Evolutionary conservation across 2,113 vertebrate species (phyloP).

Genomic region (Seriola rivoliana): DNA sequence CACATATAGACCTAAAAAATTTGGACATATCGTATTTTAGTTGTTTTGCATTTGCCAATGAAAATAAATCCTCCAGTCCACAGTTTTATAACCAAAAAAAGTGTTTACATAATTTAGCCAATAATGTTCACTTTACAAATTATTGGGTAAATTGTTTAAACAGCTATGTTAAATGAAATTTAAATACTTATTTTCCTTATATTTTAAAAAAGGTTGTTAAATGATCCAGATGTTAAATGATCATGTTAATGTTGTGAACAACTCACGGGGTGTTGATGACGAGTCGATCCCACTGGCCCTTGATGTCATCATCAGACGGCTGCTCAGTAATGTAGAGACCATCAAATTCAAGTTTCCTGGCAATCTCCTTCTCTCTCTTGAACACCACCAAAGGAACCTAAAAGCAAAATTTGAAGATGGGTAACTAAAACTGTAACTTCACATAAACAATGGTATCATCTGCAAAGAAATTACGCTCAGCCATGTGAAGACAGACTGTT

Average conservation of each 20-base stretch:
- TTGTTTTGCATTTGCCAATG: too few relatives aligned
- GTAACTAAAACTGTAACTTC: not conserved
- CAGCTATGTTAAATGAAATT: too few relatives aligned
- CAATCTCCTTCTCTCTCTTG: constrained; percentile 98
- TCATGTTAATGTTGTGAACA: not conserved
- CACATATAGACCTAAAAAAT: too few relatives aligned
- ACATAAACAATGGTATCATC: not conserved
- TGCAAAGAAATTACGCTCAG: not conserved
- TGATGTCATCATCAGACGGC: constrained; percentile 97
- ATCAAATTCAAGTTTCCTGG: constrained; percentile 96
- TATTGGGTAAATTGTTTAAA: too few relatives aligned
- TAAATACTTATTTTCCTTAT: too few relatives aligned
- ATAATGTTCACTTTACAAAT: too few relatives aligned
- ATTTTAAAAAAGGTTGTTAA: not conserved
- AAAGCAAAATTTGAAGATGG: not conserved
- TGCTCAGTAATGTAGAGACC: constrained; percentile 98
- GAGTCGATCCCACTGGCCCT: constrained; percentile 98
- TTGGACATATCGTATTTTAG: too few relatives aligned
- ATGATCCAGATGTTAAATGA: not conserved
- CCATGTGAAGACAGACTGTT: not conserved
- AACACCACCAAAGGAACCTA: constrained; percentile 97
- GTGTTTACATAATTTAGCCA: too few relatives aligned
- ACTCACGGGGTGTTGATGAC: constrained; percentile 98
- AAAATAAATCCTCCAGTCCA: too few relatives aligned
- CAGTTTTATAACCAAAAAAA: too few relatives aligned